Conservation (phyloP, 1,140 invertebrate species). For the Apis cerana region DNA sequence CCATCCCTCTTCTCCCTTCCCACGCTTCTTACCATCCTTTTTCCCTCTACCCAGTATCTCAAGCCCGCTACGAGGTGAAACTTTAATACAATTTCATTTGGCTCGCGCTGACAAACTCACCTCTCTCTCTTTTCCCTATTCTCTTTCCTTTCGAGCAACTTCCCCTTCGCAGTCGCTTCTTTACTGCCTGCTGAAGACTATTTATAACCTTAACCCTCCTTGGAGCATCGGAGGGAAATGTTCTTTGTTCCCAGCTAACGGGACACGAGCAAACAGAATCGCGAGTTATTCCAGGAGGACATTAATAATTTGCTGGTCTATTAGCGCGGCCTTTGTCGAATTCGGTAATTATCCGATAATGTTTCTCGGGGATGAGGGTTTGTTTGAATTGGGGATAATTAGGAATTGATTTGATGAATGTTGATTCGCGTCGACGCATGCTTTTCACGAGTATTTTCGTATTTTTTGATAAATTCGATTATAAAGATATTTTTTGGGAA, state of each 20-base stretch:
- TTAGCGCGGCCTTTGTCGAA: background rate
- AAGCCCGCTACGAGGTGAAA: conserved; percentile 60
- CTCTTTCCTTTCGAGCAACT: conserved; percentile 52
- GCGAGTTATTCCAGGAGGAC: conserved; percentile 4
- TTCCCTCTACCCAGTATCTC: background rate
- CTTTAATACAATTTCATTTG: conserved; percentile 73
- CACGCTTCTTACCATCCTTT: background rate
- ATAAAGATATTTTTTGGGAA: background rate
- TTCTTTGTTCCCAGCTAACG: conserved; percentile 56
- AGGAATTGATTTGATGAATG: background rate
- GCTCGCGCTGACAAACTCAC: conserved; percentile 69
- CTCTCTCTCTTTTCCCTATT: conserved; percentile 46
- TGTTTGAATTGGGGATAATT: background rate
- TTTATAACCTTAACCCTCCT: conserved; percentile 68
- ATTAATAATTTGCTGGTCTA: conserved; percentile 51
- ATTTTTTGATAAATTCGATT: no score
- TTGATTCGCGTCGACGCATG: background rate
- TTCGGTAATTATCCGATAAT: background rate
- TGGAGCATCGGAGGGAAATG: conserved; percentile 44
- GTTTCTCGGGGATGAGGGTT: background rate
- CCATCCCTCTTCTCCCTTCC: conserved; percentile 13
- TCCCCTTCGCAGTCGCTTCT: conserved; percentile 52
- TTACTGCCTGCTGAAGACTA: conserved; percentile 69
- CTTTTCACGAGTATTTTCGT: no score
- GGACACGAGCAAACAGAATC: conserved; percentile 31